phyloP scores from a whole-genome alignment of 2,888 invertebrate species.

The Sarcophaga carnaria region DNA sequence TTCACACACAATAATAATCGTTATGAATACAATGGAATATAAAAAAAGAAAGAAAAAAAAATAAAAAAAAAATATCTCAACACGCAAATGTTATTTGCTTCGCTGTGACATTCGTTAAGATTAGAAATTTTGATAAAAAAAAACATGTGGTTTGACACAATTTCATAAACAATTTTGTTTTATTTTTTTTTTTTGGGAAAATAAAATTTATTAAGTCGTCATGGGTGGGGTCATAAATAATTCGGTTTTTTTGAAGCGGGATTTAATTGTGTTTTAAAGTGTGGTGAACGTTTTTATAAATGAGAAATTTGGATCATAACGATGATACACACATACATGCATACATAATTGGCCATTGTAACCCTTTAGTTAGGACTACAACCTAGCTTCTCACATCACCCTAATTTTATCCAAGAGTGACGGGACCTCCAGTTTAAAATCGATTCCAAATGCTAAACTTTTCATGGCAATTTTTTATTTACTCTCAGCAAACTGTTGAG shows the following conservation, averaged over 20 bases:
- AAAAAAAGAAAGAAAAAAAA: not conserved
- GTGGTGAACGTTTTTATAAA: too few relatives aligned
- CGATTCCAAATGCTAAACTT: too few relatives aligned
- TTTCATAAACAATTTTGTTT: not conserved
- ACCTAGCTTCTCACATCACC: too few relatives aligned
- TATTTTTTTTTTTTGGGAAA: not conserved
- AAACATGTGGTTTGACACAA: not conserved
- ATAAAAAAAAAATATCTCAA: conserved; percentile 18
- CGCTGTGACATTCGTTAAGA: conserved; percentile 44
- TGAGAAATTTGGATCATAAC: not conserved
- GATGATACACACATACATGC: not conserved
- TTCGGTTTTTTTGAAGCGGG: too few relatives aligned
- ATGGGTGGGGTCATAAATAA: not conserved
- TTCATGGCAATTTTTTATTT: too few relatives aligned
- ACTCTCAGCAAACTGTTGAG: too few relatives aligned
- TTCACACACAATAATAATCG: conserved; percentile 28
- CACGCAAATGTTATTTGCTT: conserved; percentile 55
- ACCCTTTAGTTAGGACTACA: too few relatives aligned
- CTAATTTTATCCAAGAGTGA: too few relatives aligned
- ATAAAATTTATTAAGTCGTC: conserved; percentile 32
- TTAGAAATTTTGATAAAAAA: conserved; percentile 36
- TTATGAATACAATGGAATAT: not conserved
- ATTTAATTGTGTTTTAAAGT: too few relatives aligned
- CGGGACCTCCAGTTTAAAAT: too few relatives aligned
- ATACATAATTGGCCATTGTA: not conserved